These are phyloP conservation scores for Cyanocitta stelleri DNA, from an alignment of 2,113 vertebrate species.

Conservation along the genomic window DNA sequence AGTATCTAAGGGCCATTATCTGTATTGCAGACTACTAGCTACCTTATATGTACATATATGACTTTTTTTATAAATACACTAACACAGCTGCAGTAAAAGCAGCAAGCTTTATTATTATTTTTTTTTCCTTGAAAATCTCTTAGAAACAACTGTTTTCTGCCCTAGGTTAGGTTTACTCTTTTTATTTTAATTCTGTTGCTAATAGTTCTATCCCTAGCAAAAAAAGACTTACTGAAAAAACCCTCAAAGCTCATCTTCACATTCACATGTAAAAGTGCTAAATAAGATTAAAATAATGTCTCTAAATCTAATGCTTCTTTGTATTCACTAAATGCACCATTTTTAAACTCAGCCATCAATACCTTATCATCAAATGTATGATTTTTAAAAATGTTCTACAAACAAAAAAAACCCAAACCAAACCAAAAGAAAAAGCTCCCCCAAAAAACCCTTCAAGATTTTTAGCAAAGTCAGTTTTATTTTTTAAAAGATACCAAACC, in stretches of 20 bases:
- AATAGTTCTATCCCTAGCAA: neutral
- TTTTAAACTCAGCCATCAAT: neutral
- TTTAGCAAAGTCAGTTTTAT: neutral
- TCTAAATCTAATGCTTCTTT: neutral
- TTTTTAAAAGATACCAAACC: neutral
- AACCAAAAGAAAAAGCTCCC: neutral
- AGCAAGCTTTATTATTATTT: neutral
- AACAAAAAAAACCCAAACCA: neutral
- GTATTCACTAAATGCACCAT: neutral
- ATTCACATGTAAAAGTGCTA: neutral
- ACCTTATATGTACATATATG: neutral
- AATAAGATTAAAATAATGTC: neutral
- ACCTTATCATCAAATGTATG: neutral
- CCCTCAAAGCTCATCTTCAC: neutral
- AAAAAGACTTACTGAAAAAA: neutral
- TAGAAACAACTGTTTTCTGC: neutral
- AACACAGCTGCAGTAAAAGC: neutral
- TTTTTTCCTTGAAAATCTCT: neutral
- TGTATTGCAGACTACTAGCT: neutral
- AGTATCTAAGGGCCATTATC: neutral
- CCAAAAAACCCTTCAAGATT: neutral
- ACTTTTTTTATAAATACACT: neutral
- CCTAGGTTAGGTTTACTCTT: neutral
- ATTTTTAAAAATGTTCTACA: neutral
- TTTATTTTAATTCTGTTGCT: neutral